Evolutionary conservation across 2,113 vertebrate species (phyloP), one percentile per base, ranked within the genome.

Genomic region (Sapayoa aenigma): DNA sequence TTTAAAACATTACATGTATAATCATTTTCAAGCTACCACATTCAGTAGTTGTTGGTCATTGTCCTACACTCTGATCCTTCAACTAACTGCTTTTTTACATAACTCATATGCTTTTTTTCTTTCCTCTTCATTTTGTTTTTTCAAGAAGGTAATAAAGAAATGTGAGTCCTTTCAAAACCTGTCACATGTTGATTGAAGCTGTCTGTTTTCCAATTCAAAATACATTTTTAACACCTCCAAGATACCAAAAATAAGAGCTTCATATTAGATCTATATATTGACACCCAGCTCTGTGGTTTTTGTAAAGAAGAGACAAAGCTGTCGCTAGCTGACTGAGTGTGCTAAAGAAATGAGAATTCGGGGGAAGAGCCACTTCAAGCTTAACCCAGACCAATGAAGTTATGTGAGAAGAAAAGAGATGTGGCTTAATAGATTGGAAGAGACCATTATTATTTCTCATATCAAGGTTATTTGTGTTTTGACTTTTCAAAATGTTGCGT

Each of bases 171-270:
- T 84, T 88, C 91, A 88, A 67, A 96, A 74, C 25, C 42, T 90
- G 83, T 75, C 94, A 94, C 15, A 49, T 55, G 49, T 75, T 94
- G 77, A 90, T 86, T 86, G 82, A 92, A 67, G 47, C 63, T 92
- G 76, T 90, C 89, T 94, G 4, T 88, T 95, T 95, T 92, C 79
- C 85, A 90, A 86, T 92, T 88, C 79, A 95, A 95, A 93, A 77
- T 76, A 74, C 14, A 7, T 74, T 91, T 89, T 80, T 58, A 50
- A 76, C 75, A 72, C 46, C 74, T 95, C 50, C 44, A 83, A 69
- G 49, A 85, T 60, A 46, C 22, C 28, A 30, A 74, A 76, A 90
- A 76, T 69, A 50, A 79, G 25, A 80, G 30, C 8, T 85, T 86
- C 53, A 9, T 88, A n/a, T 80, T 88, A 74, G 93, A 94, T 93